A percentile compares a stretch with the other conserved stretches of the same genome.
phyloP scores from a whole-genome alignment of 2,797 vertebrate species.

The Takifugu ocellatus region DNA sequence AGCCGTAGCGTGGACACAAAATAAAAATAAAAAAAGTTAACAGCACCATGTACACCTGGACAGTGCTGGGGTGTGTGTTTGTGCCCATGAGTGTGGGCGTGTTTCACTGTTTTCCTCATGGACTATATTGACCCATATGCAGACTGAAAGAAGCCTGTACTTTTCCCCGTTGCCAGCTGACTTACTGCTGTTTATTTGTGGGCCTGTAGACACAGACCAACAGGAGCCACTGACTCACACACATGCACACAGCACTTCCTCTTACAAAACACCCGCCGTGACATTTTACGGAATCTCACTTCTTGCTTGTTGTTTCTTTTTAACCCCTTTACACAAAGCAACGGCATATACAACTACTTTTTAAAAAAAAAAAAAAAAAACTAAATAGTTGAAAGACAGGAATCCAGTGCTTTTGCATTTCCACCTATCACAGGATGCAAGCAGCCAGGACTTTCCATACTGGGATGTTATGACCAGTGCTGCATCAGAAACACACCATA shows the following conservation, averaged over 20 bases:
- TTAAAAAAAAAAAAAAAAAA: constrained; percentile 1
- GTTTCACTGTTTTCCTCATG: constrained; percentile 74
- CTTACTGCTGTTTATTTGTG: constrained; percentile 75
- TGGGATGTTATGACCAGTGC: constrained; percentile 10
- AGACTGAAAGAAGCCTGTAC: constrained; percentile 65
- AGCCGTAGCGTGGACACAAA: constrained; percentile 10
- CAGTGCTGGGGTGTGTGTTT: constrained; percentile 17
- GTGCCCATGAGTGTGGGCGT: constrained; percentile 30
- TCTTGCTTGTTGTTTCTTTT: constrained; percentile 44
- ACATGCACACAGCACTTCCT: constrained; percentile 36
- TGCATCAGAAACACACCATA: constrained; percentile 13
- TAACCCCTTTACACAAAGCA: constrained; percentile 23
- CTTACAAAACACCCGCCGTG: constrained; percentile 36
- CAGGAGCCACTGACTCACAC: constrained; percentile 72
- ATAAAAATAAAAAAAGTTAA: constrained; percentile 20
- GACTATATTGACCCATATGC: constrained; percentile 71
- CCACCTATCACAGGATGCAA: too few relatives aligned
- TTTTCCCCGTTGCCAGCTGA: constrained; percentile 73
- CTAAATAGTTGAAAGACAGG: constrained; percentile 1
- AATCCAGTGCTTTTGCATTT: neutral
- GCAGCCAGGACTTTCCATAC: neutral
- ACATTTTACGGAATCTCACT: constrained; percentile 41
- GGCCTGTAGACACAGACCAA: constrained; percentile 74
- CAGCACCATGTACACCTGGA: constrained; percentile 35
- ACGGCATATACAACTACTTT: constrained; percentile 10